Percentiles rank a stretch among this genome's conserved stretches.
Evolutionary conservation across 2,797 vertebrate genomes (phyloP).

Genomic region (Nyctibius grandis): DNA sequence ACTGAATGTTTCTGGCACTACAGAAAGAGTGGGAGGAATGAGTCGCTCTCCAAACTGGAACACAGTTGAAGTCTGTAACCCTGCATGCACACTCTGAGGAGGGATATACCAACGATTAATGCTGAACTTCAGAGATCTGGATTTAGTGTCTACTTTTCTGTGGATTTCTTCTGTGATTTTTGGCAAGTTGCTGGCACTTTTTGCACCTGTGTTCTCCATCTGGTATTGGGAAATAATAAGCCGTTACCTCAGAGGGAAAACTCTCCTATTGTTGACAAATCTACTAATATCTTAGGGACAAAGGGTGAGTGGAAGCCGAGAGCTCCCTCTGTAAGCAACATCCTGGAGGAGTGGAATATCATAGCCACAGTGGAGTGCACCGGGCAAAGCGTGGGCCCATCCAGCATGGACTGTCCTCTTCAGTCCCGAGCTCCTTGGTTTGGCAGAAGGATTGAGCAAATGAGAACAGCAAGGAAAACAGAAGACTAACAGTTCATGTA

Average conservation of each 20-base stretch:
- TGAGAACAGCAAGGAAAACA: background rate
- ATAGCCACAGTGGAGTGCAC: background rate
- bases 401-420: background rate
- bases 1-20: background rate
- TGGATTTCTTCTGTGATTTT: background rate
- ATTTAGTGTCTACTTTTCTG: background rate
- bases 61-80: background rate
- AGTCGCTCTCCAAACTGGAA: background rate
- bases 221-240: background rate
- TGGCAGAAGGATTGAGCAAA: background rate
- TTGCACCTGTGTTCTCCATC: background rate
- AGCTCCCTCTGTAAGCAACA: background rate
- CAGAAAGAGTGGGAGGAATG: background rate
- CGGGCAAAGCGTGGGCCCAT: fast-evolving
- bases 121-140: background rate
- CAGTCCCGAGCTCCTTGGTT: background rate
- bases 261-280: background rate
- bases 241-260: background rate
- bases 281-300: background rate
- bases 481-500: background rate
- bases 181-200: background rate
- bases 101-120: background rate
- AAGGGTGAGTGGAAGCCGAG: background rate
- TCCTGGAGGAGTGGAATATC: background rate
- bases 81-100: fast-evolving